phyloP scores from a whole-genome alignment of 2,888 invertebrate species.

The Drosophila gaucha region DNA sequence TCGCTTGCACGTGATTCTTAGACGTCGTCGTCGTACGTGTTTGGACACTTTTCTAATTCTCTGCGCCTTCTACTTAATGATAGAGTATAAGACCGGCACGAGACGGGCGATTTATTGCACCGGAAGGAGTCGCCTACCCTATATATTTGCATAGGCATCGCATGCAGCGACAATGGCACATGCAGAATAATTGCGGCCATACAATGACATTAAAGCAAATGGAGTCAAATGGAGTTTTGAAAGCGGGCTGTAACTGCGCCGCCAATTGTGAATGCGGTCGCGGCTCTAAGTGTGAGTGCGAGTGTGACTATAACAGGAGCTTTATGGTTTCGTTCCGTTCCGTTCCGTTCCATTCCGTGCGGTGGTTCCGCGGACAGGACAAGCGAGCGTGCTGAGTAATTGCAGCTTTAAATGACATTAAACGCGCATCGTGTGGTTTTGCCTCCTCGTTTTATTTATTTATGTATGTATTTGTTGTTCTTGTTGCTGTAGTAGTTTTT shows the following conservation, averaged over 20 bases:
- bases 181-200: slow-evolving; percentile 73
- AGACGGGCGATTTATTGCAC: slow-evolving; percentile 65
- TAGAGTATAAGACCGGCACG: slow-evolving; percentile 49
- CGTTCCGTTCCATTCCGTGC: slow-evolving; percentile 31
- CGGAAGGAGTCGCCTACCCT: slow-evolving; percentile 63
- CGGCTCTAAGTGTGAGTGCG: neutral
- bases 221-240: slow-evolving; percentile 47
- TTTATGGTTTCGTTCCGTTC: slow-evolving; percentile 22
- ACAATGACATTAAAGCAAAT: slow-evolving; percentile 73
- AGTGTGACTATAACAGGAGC: neutral
- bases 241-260: slow-evolving; percentile 11
- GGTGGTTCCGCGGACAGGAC: slow-evolving; percentile 39
- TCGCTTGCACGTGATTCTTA: slow-evolving; percentile 40
- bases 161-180: slow-evolving; percentile 63
- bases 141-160: slow-evolving; percentile 71
- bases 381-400: slow-evolving; percentile 77
- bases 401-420: slow-evolving; percentile 80
- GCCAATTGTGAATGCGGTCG: slow-evolving; percentile 4
- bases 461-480: slow-evolving; percentile 29
- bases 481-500: slow-evolving; percentile 17
- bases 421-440: slow-evolving; percentile 74
- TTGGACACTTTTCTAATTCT: slow-evolving; percentile 42
- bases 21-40: slow-evolving; percentile 28
- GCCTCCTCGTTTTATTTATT: slow-evolving; percentile 39
- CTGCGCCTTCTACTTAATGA: slow-evolving; percentile 63